Percentiles rank a stretch among this genome's conserved stretches.
These are phyloP conservation scores for Cephus rjabovi DNA, from an alignment of 2,888 invertebrate genomes.

Conservation along the genomic window DNA sequence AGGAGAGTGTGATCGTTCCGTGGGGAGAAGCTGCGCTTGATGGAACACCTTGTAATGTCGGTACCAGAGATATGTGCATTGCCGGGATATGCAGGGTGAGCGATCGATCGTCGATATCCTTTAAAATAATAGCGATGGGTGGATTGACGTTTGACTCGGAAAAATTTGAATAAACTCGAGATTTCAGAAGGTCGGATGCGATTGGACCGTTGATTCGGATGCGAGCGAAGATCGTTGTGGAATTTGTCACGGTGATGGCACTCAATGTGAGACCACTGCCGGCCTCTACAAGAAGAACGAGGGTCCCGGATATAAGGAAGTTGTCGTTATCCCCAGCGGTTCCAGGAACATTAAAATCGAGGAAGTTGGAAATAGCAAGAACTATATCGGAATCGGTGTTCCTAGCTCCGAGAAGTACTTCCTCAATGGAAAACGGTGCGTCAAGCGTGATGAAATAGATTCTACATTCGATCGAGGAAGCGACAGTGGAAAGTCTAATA, in stretches of 20 bases:
- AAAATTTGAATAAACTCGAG: background rate
- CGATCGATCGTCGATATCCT: too few species aligned
- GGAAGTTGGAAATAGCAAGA: conserved; percentile 66
- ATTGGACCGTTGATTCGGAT: conserved; percentile 74
- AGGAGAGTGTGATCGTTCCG: conserved; percentile 71
- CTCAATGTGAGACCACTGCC: conserved; percentile 72
- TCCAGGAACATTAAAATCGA: conserved; percentile 73
- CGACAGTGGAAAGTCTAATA: conserved; percentile 18
- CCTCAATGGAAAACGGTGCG: conserved; percentile 75
- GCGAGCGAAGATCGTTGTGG: conserved; percentile 77
- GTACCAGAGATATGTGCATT: conserved; percentile 75
- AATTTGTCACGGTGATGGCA: conserved; percentile 77
- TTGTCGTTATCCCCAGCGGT: conserved; percentile 71
- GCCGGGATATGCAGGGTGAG: conserved; percentile 73
- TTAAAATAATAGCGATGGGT: too few species aligned
- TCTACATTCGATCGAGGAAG: background rate
- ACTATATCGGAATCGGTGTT: conserved; percentile 70
- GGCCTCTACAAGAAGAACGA: conserved; percentile 69
- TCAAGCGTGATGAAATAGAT: conserved; percentile 37
- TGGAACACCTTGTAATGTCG: conserved; percentile 74
- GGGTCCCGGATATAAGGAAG: conserved; percentile 70
- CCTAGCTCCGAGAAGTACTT: conserved; percentile 68
- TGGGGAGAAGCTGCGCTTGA: conserved; percentile 73
- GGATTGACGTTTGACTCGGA: too few species aligned
- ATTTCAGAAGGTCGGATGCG: conserved; percentile 75